A percentile compares a stretch with the other conserved stretches of the same genome.
These are phyloP conservation scores for Pseudomyrmex gracilis DNA, from an alignment of 1,140 invertebrate species.

Conservation along the genomic window DNA sequence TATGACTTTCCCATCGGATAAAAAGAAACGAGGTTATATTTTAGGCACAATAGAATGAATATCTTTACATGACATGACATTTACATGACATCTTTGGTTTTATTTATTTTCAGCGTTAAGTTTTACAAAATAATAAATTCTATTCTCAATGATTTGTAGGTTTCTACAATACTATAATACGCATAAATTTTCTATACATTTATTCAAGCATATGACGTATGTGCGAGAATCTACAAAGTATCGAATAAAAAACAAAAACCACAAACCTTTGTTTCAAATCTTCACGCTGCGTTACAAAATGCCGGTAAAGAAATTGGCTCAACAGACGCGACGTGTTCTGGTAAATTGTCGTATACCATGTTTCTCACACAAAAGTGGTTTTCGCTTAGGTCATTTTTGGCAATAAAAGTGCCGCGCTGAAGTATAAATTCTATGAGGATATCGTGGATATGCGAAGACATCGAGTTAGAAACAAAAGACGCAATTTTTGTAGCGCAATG, in stretches of 20 bases:
- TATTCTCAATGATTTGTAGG: too few species aligned
- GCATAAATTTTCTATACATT: too few species aligned
- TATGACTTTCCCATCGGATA: too few species aligned
- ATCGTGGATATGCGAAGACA: background rate
- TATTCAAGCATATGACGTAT: background rate
- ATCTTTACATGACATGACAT: too few species aligned
- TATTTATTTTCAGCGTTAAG: too few species aligned
- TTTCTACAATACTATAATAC: too few species aligned
- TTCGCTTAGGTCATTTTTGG: background rate
- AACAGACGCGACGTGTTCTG: background rate
- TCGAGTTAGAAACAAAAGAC: background rate
- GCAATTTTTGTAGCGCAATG: background rate
- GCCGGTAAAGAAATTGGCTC: background rate
- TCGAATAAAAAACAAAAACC: slow-evolving; percentile 5
- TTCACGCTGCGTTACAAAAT: slow-evolving; percentile 75
- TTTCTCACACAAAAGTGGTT: background rate
- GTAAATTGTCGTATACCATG: slow-evolving; percentile 33
- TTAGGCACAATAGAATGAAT: too few species aligned
- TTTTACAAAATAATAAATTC: too few species aligned
- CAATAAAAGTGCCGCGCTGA: background rate
- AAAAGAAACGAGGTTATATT: too few species aligned
- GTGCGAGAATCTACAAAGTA: slow-evolving; percentile 71
- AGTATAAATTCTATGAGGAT: too few species aligned
- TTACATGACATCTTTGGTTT: too few species aligned
- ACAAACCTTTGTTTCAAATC: slow-evolving; percentile 76